A percentile compares a stretch with the other conserved stretches of the same genome.
These are phyloP conservation scores for Dromius quadrimaculatus DNA, from an alignment of 2,888 invertebrate species.

Conservation along the genomic window DNA sequence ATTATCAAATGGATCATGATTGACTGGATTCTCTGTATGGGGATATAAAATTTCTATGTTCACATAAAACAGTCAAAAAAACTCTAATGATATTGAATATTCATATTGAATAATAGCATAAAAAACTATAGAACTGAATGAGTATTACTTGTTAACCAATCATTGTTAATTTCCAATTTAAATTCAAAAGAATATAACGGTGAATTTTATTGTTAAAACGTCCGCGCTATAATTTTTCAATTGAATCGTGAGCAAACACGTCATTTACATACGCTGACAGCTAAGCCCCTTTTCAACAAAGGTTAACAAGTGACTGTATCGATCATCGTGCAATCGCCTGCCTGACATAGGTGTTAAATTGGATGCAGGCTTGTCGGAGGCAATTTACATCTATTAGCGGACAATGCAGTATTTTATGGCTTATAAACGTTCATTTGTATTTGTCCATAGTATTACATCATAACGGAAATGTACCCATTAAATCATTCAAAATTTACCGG, in stretches of 20 bases:
- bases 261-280: slow-evolving; percentile 28
- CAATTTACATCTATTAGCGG: slow-evolving; percentile 43
- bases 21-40: too few species aligned
- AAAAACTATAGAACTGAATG: slow-evolving; percentile 25
- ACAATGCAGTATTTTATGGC: slow-evolving; percentile 29
- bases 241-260: slow-evolving; percentile 16
- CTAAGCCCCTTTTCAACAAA: neutral
- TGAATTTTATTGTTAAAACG: slow-evolving; percentile 37
- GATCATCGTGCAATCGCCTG: slow-evolving; percentile 7
- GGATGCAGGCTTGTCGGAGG: slow-evolving; percentile 33
- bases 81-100: slow-evolving; percentile 14
- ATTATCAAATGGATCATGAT: too few species aligned
- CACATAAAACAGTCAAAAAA: slow-evolving; percentile 7
- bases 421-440: slow-evolving; percentile 24
- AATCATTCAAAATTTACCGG: neutral
- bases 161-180: slow-evolving; percentile 40
- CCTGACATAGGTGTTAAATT: slow-evolving; percentile 30
- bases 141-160: slow-evolving; percentile 23
- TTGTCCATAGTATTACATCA: neutral
- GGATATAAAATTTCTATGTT: neutral
- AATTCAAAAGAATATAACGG: slow-evolving; percentile 22
- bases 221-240: slow-evolving; percentile 38
- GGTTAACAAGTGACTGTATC: slow-evolving; percentile 38
- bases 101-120: slow-evolving; percentile 13
- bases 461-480: neutral